These are phyloP conservation scores for Tetragnatha montana DNA, from an alignment of 2,888 invertebrate species.

Conservation along the genomic window DNA sequence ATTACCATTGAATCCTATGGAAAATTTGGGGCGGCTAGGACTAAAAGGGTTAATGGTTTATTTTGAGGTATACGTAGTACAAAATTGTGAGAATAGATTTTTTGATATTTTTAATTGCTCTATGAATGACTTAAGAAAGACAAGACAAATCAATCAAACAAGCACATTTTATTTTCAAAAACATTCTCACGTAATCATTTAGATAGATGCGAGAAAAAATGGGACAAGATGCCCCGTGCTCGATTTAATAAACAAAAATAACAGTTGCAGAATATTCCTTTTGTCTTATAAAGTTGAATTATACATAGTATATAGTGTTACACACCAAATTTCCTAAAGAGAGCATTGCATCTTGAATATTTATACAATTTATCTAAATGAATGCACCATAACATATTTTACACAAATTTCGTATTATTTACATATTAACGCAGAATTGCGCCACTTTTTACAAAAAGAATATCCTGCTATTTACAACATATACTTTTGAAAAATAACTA, in stretches of 20 bases:
- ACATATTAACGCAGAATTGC: background rate
- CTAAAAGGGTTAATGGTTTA: too few relatives aligned
- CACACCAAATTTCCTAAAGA: background rate
- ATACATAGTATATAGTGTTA: background rate
- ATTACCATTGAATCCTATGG: too few relatives aligned
- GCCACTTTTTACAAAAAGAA: slow-evolving; percentile 5
- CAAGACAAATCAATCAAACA: slow-evolving; percentile 24
- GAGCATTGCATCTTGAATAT: background rate
- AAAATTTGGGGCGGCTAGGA: too few relatives aligned
- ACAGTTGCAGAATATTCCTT: slow-evolving; percentile 35
- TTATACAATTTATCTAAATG: background rate
- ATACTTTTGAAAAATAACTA: slow-evolving; percentile 7
- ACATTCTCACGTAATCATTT: slow-evolving; percentile 57
- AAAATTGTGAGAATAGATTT: too few relatives aligned
- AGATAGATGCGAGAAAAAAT: slow-evolving; percentile 48
- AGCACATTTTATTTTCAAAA: slow-evolving; percentile 64
- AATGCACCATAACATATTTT: background rate
- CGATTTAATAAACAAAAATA: slow-evolving; percentile 39
- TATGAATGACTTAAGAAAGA: slow-evolving; percentile 1
- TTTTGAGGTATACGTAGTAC: too few relatives aligned
- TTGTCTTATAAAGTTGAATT: background rate
- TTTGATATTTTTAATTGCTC: background rate
- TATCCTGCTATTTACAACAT: slow-evolving; percentile 25
- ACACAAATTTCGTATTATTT: background rate
- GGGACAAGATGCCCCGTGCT: slow-evolving; percentile 32